A percentile compares a stretch with the other conserved stretches of the same genome.
phyloP scores from a whole-genome alignment of 1,140 invertebrate species.

The Piezodorus guildinii region DNA sequence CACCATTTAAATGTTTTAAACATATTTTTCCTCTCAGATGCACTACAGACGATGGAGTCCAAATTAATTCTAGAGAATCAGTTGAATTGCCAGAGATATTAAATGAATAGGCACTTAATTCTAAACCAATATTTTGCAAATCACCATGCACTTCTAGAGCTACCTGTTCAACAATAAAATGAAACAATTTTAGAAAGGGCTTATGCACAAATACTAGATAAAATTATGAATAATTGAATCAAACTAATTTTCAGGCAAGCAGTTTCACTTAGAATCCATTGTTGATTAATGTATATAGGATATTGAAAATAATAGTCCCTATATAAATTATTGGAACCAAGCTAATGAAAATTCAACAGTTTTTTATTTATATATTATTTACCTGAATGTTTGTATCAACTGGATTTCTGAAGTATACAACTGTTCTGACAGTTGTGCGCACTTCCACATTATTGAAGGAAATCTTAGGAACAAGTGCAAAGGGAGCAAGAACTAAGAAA shows the following conservation, averaged over 20 bases:
- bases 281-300: no score
- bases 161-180: neutral
- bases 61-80: neutral
- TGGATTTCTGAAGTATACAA: neutral
- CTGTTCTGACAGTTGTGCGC: neutral
- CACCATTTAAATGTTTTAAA: conserved; percentile 5
- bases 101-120: neutral
- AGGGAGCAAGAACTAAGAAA: neutral
- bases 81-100: neutral
- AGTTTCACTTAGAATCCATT: no score
- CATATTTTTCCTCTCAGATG: neutral
- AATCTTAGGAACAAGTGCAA: conserved; percentile 4
- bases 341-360: no score
- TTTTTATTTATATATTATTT: no score
- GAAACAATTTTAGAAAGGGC: no score
- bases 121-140: neutral
- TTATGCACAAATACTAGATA: no score
- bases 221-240: no score
- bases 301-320: no score
- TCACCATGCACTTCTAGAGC: neutral
- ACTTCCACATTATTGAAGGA: neutral
- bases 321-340: no score
- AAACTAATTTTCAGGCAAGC: no score
- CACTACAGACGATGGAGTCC: neutral
- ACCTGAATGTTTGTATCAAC: no score